These are phyloP conservation scores for Magallana angulata DNA, from an alignment of 1,140 invertebrate genomes.

Conservation along the genomic window DNA sequence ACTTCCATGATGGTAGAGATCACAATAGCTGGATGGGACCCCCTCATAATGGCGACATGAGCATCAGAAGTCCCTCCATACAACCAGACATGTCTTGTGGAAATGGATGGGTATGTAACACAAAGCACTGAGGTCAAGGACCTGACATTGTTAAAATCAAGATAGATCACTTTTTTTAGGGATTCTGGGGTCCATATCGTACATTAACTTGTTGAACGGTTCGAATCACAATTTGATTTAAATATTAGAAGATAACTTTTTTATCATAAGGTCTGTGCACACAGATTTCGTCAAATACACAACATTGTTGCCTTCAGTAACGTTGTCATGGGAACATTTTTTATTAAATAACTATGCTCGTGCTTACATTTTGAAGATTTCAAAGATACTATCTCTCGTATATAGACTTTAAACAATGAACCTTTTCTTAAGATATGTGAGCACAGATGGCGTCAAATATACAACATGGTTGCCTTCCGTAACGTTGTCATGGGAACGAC, in stretches of 20 bases:
- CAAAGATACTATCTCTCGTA: no score
- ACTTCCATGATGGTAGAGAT: conserved; percentile 58
- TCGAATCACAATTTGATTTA: no score
- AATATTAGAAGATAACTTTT: no score
- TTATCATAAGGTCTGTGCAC: conserved; percentile 81
- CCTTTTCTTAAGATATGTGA: conserved; percentile 86
- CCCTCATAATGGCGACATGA: conserved; percentile 80
- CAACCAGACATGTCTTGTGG: conserved; percentile 82
- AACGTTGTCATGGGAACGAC: conserved; percentile 65
- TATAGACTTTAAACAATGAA: not conserved
- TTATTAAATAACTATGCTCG: no score
- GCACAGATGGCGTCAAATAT: conserved; percentile 90
- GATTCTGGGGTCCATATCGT: no score
- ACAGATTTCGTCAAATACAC: conserved; percentile 89
- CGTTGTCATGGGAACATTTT: conserved; percentile 59
- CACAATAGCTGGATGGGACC: conserved; percentile 73
- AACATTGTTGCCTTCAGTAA: conserved; percentile 82
- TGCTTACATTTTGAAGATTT: no score
- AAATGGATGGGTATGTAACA: conserved; percentile 85
- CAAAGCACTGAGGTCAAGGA: no score
- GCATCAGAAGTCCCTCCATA: conserved; percentile 82
- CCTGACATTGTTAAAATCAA: no score
- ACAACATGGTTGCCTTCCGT: conserved; percentile 83
- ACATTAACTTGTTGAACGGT: no score
- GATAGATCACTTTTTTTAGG: no score